These are phyloP conservation scores for Chroicocephalus ridibundus DNA, from an alignment of 2,113 vertebrate species.

Conservation along the genomic window DNA sequence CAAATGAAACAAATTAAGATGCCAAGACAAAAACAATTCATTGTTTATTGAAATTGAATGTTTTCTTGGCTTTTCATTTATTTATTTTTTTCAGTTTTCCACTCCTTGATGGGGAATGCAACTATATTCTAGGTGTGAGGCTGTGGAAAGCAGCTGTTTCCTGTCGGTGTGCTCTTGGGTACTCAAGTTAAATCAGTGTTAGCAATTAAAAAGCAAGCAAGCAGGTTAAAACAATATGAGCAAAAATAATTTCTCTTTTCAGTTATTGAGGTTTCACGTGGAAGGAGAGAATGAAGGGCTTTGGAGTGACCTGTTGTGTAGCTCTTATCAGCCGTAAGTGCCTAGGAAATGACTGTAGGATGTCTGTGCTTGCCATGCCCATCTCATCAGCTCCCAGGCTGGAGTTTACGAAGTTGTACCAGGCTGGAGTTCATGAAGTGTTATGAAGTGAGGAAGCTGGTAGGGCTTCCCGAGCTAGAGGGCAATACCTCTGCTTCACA, in stretches of 20 bases:
- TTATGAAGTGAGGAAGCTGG: neutral
- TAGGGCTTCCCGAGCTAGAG: neutral
- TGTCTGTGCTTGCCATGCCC: neutral
- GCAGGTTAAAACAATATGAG: neutral
- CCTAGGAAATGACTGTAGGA: neutral
- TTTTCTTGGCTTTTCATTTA: neutral
- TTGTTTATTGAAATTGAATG: neutral
- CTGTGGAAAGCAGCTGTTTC: neutral
- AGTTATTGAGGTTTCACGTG: neutral
- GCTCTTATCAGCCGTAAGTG: neutral
- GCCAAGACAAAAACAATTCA: neutral
- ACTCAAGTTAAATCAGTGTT: neutral
- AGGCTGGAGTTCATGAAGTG: no score
- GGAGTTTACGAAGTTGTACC: neutral
- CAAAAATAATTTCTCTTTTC: neutral
- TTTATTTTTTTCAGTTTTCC: neutral
- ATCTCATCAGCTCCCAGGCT: neutral
- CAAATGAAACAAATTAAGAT: neutral
- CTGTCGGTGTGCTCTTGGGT: neutral
- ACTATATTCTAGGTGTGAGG: neutral
- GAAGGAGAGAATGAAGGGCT: neutral
- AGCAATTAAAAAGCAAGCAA: constrained; percentile 12
- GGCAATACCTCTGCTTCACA: neutral
- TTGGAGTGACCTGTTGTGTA: neutral
- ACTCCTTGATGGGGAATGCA: neutral